A percentile compares a stretch with the other conserved stretches of the same genome.
Evolutionary conservation across 2,113 vertebrate species (phyloP).

Genomic region (Gracilinanus agilis): DNA sequence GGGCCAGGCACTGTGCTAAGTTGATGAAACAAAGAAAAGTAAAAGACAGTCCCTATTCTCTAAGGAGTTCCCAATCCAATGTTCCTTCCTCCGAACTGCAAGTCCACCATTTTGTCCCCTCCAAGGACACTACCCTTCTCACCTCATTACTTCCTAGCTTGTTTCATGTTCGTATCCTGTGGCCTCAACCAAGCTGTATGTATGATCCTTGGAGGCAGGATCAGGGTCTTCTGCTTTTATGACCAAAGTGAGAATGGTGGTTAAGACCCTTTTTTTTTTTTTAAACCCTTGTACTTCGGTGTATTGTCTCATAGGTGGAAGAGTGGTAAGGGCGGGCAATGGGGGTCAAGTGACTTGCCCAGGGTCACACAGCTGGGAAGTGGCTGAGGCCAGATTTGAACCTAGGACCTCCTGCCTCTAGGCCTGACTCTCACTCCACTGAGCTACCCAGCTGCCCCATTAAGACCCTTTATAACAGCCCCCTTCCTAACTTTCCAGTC

Average conservation of each 20-base stretch:
- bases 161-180: neutral
- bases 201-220: neutral
- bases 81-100: neutral
- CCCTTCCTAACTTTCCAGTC: neutral
- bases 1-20: neutral
- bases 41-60: neutral
- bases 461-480: neutral
- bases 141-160: neutral
- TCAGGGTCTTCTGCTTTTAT: neutral
- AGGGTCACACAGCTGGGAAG: too few species aligned
- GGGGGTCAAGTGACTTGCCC: too few species aligned
- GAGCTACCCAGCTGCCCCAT: too few species aligned
- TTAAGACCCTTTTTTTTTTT: neutral
- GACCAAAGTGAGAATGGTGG: neutral
- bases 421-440: too few species aligned
- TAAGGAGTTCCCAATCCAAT: neutral
- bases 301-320: too few species aligned
- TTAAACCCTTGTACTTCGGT: too few species aligned
- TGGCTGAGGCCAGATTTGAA: too few species aligned
- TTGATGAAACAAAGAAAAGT: neutral
- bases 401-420: too few species aligned
- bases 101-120: neutral
- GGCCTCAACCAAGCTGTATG: neutral
- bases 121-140: neutral
- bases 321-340: too few species aligned